Evolutionary conservation across 2,797 vertebrate genomes (phyloP).

Genomic region (Bradypodion ventrale): DNA sequence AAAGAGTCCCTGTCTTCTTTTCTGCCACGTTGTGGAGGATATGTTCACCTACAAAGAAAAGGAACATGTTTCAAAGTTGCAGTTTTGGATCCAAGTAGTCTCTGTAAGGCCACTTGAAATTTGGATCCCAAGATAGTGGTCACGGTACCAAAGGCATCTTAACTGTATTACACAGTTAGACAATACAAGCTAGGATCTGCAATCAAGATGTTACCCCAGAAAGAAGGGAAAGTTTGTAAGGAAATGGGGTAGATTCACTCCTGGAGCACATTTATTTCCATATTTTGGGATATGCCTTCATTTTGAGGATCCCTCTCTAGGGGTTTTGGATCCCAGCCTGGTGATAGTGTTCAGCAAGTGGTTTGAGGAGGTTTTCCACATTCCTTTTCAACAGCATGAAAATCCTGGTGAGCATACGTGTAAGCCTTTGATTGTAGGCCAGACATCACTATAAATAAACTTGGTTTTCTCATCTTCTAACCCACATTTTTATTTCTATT

Average conservation of each 20-base stretch:
- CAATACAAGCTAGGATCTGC: too few species aligned
- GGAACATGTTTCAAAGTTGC: background rate
- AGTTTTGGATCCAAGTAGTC: background rate
- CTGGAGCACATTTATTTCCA: background rate
- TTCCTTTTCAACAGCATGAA: background rate
- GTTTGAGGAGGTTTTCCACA: background rate
- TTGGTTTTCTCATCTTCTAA: constrained; percentile 26
- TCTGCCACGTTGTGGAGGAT: background rate
- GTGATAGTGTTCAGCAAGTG: background rate
- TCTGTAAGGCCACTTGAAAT: background rate
- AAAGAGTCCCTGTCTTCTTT: too few species aligned
- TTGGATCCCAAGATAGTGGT: background rate
- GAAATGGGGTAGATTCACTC: background rate
- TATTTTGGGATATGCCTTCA: background rate
- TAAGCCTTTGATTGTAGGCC: background rate
- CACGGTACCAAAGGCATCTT: background rate
- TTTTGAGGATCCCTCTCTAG: background rate
- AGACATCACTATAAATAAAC: background rate
- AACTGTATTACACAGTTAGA: background rate
- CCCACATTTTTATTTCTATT: constrained; percentile 38
- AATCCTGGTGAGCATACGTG: background rate
- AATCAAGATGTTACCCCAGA: background rate
- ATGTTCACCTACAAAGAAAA: background rate
- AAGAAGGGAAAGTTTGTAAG: background rate
- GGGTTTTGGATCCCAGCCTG: background rate